Base-by-base conservation (phyloP, 2,113 vertebrate species). In the Gadus macrocephalus region DNA sequence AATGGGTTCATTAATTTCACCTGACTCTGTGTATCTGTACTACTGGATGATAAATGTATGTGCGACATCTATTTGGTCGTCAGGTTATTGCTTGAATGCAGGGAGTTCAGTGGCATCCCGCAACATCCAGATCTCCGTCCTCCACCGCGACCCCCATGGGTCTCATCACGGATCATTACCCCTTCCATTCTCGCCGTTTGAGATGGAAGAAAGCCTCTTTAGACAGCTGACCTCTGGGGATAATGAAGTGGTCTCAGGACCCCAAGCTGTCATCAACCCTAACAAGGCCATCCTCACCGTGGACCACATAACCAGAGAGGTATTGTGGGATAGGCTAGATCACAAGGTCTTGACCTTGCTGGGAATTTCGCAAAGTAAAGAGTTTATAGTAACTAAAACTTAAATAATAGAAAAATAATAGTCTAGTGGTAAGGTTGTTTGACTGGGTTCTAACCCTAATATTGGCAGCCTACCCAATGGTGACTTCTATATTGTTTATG, bases 261-360 rank as follows among this genome's bases (percentile, higher is more conserved):
- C 84, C 0, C 72, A 85, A n/a, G 76, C 86, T 3, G 81, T 86
- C 27, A 81, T 82, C 38, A 93, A 87, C 74, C 93, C 93, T 14
- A 93, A 92, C 87, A 94, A 93, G 88, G 93, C 90, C 1, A 19
- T 94, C 69, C 90, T 98, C 56, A 93, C 93, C 0, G 88, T 96
- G 65, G 85, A 93, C 15, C 69, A 75, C 74, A 87, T 77, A 83
- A 96, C 92, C 53, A 88, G 88, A 70, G 90, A 96, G 95, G 96
- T 93, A 86, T 16, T 31, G 53, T 70, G 42, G 42, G 42, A 14
- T 49, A 49, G 11, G 42, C 42, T 9, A 49, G 2, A 49, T 49
- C 11, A 14, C 42, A 9, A 14, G 5, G 42, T 49, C 42, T 49
- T 9, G 42, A 49, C 42, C 11, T 49, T 9, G 42, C 12, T 49